Conservation (phyloP, 2,888 invertebrate species). For the Dinocampus coccinellae region DNA sequence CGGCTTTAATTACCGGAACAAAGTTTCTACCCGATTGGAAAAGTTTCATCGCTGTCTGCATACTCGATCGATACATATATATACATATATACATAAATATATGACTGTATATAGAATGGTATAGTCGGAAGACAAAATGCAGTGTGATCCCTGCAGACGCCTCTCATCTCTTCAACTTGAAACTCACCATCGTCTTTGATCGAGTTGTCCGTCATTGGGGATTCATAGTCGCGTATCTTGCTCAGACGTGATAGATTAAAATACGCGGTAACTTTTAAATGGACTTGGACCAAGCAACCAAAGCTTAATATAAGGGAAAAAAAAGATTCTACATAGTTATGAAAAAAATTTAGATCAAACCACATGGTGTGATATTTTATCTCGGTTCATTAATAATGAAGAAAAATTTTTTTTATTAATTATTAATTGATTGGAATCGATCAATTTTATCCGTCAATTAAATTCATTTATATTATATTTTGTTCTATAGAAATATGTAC, state of each 20-base stretch:
- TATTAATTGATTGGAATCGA: too few species aligned
- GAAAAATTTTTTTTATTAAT: background rate
- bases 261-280: constrained; percentile 55
- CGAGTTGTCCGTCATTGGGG: constrained; percentile 59
- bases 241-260: constrained; percentile 53
- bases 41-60: constrained; percentile 66
- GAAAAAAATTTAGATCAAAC: too few species aligned
- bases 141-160: constrained; percentile 24
- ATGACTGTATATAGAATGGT: background rate
- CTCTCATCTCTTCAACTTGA: constrained; percentile 37
- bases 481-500: too few species aligned
- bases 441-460: too few species aligned
- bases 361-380: too few species aligned
- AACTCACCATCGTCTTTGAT: constrained; percentile 52
- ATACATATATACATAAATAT: background rate
- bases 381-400: too few species aligned
- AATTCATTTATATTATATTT: too few species aligned
- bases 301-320: background rate
- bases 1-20: constrained; percentile 68
- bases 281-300: constrained; percentile 42
- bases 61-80: constrained; percentile 54
- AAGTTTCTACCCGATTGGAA: constrained; percentile 68
- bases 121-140: constrained; percentile 42
- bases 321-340: background rate
- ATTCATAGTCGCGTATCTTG: constrained; percentile 53